Base-by-base conservation (phyloP, 1,140 invertebrate species). In the Mizuhopecten yessoensis region DNA sequence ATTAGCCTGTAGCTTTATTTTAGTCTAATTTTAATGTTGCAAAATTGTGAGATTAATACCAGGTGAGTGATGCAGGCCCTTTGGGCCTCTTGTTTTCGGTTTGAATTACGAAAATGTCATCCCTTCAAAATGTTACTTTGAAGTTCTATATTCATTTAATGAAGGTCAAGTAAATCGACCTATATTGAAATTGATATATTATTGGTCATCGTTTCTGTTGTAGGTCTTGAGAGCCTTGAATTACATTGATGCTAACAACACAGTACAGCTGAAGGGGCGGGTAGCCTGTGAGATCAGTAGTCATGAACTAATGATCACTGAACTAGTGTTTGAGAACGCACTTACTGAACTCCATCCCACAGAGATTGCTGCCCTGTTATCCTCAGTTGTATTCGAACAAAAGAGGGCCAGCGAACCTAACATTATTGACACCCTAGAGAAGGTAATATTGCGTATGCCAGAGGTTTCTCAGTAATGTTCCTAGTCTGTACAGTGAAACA, bases 261-360 rank as follows among this genome's bases (percentile, higher is more conserved):
- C 98, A 97, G 97, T 97, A 33, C 97, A 98, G 89, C 95, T 99
- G 49, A 99, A 99, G 97, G 99, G 99, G 17, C 97, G 98, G 91
- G 99, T 99, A 13, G 99, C 99, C 5, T 98, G 99, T 95, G 98
- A 99, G 96, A 99, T 99, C 98, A 98, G 98, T 29, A 99, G 98
- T 91, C 97, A 98, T 90, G 99, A 99, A 96, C 97, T 99, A 3
- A 97, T 99, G 33, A 98, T 99, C 87, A 99, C 99, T 0, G 99
- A 99, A 97, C 96, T 99, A 1, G 98, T 99, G n/a, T 98, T 99
- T 90, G 97, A 98, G 91, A 99, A 99, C 97, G 97, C 99, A 88
- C 97, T 99, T 87, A 98, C 98, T 0, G 97, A 98, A 94, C 97
- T 98, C 75, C 97, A 98, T 93, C 98, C 98, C 0, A 98, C 98